A percentile compares a stretch with the other conserved stretches of the same genome.
These are phyloP conservation scores for Microvelia longipes DNA, from an alignment of 1,140 invertebrate species.

Conservation along the genomic window DNA sequence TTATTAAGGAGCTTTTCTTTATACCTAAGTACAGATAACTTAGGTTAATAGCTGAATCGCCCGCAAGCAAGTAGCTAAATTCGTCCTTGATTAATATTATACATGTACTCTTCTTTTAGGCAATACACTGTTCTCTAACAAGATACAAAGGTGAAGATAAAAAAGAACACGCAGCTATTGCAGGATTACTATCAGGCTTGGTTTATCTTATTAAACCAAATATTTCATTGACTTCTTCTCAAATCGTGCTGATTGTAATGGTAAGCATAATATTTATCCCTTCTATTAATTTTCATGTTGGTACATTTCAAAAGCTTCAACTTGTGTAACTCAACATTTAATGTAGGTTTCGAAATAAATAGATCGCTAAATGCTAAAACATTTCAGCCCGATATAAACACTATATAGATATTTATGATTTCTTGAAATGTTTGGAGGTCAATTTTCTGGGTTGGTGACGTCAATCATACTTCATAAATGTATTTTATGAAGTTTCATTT, in stretches of 20 bases:
- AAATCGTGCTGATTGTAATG: neutral
- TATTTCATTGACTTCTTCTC: neutral
- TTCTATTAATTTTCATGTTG: neutral
- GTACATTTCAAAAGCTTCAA: no score
- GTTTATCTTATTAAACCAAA: neutral
- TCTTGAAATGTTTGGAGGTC: no score
- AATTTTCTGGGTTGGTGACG: no score
- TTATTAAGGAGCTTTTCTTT: neutral
- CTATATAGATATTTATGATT: no score
- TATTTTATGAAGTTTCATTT: no score
- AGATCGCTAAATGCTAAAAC: neutral
- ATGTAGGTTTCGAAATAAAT: no score
- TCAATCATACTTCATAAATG: no score
- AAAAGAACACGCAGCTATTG: neutral
- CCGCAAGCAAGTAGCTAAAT: neutral
- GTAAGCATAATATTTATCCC: neutral
- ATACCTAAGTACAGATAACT: neutral
- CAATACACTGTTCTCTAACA: neutral
- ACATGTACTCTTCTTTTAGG: neutral
- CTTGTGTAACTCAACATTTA: no score
- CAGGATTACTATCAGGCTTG: neutral
- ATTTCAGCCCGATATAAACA: neutral
- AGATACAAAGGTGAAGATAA: neutral
- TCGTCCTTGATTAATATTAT: no score
- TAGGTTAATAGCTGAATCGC: neutral